Evolutionary conservation across 1,140 invertebrate species (phyloP).

Genomic region (Cotesia vestalis): DNA sequence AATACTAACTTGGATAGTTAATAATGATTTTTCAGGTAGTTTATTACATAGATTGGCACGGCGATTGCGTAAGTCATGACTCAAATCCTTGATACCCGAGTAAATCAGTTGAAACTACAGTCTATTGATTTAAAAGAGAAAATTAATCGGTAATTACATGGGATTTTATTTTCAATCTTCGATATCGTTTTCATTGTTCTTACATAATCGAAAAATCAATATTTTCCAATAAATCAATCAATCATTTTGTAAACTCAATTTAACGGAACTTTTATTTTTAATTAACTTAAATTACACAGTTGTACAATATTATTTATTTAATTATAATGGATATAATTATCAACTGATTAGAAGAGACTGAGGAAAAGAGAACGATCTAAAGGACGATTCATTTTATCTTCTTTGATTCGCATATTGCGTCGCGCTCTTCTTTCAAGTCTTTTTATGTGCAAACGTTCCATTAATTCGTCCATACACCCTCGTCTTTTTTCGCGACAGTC

Average conservation of each 20-base stretch:
- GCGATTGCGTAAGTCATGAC: conserved; percentile 32
- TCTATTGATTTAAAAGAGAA: conserved; percentile 28
- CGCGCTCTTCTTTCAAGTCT: neutral
- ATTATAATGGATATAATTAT: no score
- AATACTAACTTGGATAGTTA: conserved; percentile 19
- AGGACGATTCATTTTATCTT: neutral
- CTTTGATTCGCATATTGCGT: neutral
- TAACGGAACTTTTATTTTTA: neutral
- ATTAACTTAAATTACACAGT: no score
- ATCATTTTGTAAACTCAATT: neutral
- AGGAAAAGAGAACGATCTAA: no score
- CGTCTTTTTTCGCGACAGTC: conserved; percentile 25
- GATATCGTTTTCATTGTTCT: conserved; percentile 15
- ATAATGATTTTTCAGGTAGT: conserved; percentile 34
- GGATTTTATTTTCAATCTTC: conserved; percentile 3
- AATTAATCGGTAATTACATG: conserved; percentile 34
- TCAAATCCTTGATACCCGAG: conserved; percentile 5
- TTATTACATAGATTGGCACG: conserved; percentile 27
- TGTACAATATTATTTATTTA: no score
- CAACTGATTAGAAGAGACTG: no score
- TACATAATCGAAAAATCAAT: neutral
- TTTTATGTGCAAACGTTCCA: conserved; percentile 6
- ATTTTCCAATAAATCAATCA: no score
- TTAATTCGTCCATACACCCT: conserved; percentile 27
- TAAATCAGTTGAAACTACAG: no score